Base-by-base conservation (phyloP, 1,140 invertebrate genomes). In the Oedothorax gibbosus region DNA sequence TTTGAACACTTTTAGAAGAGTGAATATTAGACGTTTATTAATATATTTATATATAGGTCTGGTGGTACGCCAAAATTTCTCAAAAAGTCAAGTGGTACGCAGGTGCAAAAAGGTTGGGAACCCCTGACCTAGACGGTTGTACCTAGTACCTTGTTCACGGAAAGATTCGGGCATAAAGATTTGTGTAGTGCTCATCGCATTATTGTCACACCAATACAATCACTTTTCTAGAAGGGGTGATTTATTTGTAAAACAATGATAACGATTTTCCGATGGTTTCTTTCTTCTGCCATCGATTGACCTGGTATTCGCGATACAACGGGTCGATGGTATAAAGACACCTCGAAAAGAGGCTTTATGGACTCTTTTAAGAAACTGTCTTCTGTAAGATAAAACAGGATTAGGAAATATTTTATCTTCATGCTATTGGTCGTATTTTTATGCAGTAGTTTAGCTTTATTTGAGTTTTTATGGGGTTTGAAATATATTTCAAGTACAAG, bases 191-290 rank as follows among this genome's bases (percentile, higher is more conserved):
- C 5, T 68, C 69, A 50, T 51, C 49, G 11, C 69, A 72, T 10
- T 35, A 64, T 60, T 64, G 65, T 65, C 62, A 79, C 12, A 51
- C 14, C 62, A 21, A 21, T 20, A 79, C 56, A 79, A 50, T n/a
- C 53, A 68, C 51, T 66, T 56, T 53, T 21, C 50, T n/a, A n/a
- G 54, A 14, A 79, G 51, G 64, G 20, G 35, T 54, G 77, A 79
- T 79, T 79, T 79, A 79, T 79, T 79, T 79, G 51, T 49, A 56
- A 78, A 78, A 78, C 73, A 57, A 76, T 21, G 57, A 18, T 62
- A 77, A 77, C 77, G 77, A 79, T 79, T 79, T 79, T 79, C 77
- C 77, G 77, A 79, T 79, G 77, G 56, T 54, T 68, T 77, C 60
- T 64, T 68, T 68, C 77, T 21, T 21, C 62, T 49, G 35, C 49